A percentile compares a stretch with the other conserved stretches of the same genome.
phyloP scores from a whole-genome alignment of 2,888 invertebrate genomes.

The Caenorhabditis virilis region DNA sequence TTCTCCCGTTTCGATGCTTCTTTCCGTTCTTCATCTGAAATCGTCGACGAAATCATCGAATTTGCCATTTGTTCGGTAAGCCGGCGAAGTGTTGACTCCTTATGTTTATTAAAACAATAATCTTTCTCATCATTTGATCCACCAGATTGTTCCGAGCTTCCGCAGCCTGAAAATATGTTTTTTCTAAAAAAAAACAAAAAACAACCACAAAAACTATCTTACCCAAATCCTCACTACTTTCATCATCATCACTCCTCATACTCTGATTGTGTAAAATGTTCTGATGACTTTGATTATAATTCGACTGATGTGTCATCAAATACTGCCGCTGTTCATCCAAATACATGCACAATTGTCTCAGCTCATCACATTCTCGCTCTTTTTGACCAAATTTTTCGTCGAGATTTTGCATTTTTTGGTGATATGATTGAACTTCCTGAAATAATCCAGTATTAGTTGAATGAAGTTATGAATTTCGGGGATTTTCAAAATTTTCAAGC shows the following conservation, averaged over 20 bases:
- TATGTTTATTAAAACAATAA: slow-evolving; percentile 25
- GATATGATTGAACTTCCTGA: slow-evolving; percentile 76
- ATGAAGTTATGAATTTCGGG: too few relatives aligned
- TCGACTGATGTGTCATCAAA: slow-evolving; percentile 9
- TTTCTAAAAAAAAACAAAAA: too few relatives aligned
- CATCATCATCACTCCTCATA: slow-evolving; percentile 23
- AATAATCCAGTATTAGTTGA: too few relatives aligned
- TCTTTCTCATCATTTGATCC: slow-evolving; percentile 24
- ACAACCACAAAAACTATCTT: not conserved
- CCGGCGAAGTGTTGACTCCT: slow-evolving; percentile 43
- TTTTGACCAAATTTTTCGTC: slow-evolving; percentile 91
- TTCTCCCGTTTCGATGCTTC: slow-evolving; percentile 37
- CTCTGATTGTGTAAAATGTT: not conserved
- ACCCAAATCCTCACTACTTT: slow-evolving; percentile 49
- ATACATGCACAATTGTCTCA: slow-evolving; percentile 91
- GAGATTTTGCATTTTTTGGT: slow-evolving; percentile 85
- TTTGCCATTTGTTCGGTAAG: slow-evolving; percentile 41
- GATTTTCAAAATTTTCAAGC: too few relatives aligned
- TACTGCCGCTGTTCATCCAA: slow-evolving; percentile 78
- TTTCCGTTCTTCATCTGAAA: slow-evolving; percentile 20
- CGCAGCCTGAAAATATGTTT: slow-evolving; percentile 28
- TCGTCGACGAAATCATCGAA: slow-evolving; percentile 30
- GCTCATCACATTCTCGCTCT: slow-evolving; percentile 89
- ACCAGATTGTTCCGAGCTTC: slow-evolving; percentile 45
- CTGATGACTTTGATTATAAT: not conserved